Evolutionary conservation across 2,888 invertebrate genomes (phyloP).

Genomic region (Clusia tigrina): DNA sequence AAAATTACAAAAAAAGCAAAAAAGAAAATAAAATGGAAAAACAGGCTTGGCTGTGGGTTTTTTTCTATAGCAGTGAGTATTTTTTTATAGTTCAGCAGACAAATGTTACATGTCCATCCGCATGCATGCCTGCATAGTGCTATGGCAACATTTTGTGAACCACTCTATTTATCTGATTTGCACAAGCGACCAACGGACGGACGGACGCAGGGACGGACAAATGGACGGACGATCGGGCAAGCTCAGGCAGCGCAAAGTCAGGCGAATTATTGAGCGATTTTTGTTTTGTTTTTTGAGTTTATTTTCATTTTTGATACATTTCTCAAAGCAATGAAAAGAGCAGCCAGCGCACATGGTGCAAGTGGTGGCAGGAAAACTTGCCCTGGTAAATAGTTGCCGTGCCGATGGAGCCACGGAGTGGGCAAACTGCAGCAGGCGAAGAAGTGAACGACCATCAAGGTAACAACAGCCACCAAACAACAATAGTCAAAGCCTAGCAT

Average conservation of each 20-base stretch:
- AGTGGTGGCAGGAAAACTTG: not conserved
- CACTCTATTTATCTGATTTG: conserved; percentile 57
- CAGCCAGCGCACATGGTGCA: not conserved
- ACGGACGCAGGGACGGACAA: conserved; percentile 2
- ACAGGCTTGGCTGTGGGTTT: conserved; percentile 54
- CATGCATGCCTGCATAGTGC: conserved; percentile 1
- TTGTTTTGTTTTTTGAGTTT: conserved; percentile 27
- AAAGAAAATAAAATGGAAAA: conserved; percentile 28
- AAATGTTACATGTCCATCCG: conserved; percentile 19
- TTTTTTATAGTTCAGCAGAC: conserved; percentile 31
- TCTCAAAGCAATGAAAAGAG: conserved; percentile 32
- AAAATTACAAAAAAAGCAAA: conserved; percentile 26
- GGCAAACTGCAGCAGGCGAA: not conserved
- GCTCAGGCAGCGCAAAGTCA: conserved; percentile 8
- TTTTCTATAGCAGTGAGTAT: conserved; percentile 34
- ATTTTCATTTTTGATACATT: conserved; percentile 40
- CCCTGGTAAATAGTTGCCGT: not conserved
- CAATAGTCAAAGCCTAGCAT: conserved; percentile 2
- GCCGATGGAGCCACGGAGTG: not conserved
- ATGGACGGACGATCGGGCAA: conserved; percentile 23
- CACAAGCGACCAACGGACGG: too few relatives aligned
- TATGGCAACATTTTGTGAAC: conserved; percentile 53
- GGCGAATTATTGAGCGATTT: conserved; percentile 57
- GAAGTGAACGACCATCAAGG: conserved; percentile 55
- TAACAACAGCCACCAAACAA: conserved; percentile 45